Evolutionary conservation across 2,888 invertebrate genomes (phyloP).

Genomic region (Caenorhabditis sp.): DNA sequence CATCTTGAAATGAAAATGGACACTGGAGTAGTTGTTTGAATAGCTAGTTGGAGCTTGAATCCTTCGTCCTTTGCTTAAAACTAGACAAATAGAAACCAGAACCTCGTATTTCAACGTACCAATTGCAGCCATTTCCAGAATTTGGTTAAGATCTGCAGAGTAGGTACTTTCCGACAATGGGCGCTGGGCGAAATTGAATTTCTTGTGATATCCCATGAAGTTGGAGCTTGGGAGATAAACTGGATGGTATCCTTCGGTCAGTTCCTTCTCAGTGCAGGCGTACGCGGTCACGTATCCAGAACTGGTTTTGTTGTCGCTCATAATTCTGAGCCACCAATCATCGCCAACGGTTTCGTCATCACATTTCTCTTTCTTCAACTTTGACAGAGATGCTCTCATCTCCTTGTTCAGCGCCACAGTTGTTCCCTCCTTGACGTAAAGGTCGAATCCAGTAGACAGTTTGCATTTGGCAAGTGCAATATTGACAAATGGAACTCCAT

Average conservation of each 20-base stretch:
- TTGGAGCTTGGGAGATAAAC: background rate
- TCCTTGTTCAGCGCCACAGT: no score
- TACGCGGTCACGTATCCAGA: background rate
- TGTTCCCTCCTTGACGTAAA: background rate
- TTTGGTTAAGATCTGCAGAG: background rate
- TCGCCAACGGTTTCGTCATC: no score
- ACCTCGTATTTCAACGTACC: no score
- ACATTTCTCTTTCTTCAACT: background rate
- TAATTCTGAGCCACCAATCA: background rate
- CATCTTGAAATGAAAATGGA: background rate
- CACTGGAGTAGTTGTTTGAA: background rate
- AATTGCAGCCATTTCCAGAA: background rate
- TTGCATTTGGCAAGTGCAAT: background rate
- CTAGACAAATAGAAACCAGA: no score
- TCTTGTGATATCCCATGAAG: background rate
- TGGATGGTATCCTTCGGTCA: background rate
- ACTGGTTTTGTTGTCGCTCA: background rate
- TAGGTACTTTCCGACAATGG: background rate
- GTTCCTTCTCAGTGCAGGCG: background rate
- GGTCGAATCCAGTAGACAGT: background rate
- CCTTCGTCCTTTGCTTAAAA: no score
- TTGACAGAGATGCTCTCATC: no score
- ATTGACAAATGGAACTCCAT: background rate
- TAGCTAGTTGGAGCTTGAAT: no score
- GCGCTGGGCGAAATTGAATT: background rate